phyloP scores from a whole-genome alignment of 1,140 invertebrate species.

The Pantala flavescens region DNA sequence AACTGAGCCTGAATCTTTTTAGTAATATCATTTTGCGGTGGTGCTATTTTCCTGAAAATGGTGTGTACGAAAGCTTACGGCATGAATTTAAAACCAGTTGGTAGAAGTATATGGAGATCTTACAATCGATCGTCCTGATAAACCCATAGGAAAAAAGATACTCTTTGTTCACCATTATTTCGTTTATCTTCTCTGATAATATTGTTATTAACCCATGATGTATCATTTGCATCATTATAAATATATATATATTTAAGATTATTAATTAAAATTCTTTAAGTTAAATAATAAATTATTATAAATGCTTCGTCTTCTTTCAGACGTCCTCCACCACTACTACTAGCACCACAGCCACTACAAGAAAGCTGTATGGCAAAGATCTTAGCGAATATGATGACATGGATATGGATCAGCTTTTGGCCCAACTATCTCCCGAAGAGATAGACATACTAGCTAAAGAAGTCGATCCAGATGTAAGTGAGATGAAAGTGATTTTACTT shows the following conservation, averaged over 20 bases:
- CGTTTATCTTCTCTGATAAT: no score
- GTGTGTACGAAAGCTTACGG: not conserved
- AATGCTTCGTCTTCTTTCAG: slow-evolving; percentile 42
- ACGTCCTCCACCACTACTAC: slow-evolving; percentile 55
- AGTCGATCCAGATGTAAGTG: slow-evolving; percentile 97
- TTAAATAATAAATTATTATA: not conserved
- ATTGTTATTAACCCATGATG: no score
- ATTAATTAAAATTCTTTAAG: no score
- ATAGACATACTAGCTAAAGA: slow-evolving; percentile 95
- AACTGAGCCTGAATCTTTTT: not conserved
- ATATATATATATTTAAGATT: no score
- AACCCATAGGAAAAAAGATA: no score
- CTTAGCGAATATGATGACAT: slow-evolving; percentile 88
- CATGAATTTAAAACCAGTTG: no score
- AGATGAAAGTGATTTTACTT: slow-evolving; percentile 16
- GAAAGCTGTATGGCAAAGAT: slow-evolving; percentile 86
- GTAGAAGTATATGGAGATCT: no score
- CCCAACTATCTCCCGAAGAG: slow-evolving; percentile 89
- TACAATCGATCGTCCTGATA: no score
- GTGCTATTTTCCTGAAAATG: not conserved
- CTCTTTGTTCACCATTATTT: no score
- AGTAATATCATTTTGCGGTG: not conserved
- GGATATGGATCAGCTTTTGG: slow-evolving; percentile 91
- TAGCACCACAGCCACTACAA: slow-evolving; percentile 74
- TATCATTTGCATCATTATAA: no score